These are phyloP conservation scores for Apeira syringaria DNA, from an alignment of 2,888 invertebrate genomes.

Conservation along the genomic window DNA sequence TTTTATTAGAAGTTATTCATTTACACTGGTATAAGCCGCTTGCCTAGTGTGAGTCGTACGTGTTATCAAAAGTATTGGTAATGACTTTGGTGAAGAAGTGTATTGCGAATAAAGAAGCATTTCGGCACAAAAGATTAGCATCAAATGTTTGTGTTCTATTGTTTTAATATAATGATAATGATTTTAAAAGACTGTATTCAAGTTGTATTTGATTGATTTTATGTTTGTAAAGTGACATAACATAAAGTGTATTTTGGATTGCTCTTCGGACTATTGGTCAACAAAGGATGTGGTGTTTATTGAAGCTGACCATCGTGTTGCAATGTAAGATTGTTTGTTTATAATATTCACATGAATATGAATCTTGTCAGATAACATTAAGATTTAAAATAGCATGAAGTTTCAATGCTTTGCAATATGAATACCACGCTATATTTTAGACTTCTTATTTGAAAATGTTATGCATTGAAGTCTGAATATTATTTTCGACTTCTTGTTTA, in stretches of 20 bases:
- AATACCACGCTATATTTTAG: too few species aligned
- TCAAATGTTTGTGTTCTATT: too few species aligned
- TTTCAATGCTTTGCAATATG: too few species aligned
- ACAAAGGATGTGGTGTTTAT: slow-evolving; percentile 59
- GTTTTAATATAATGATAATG: too few species aligned
- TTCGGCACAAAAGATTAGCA: background rate
- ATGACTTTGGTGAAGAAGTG: background rate
- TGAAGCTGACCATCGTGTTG: slow-evolving; percentile 57
- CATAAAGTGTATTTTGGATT: slow-evolving; percentile 23
- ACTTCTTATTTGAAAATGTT: too few species aligned
- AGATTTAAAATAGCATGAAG: slow-evolving; percentile 1
- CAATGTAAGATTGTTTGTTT: slow-evolving; percentile 54
- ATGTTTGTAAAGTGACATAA: slow-evolving; percentile 13
- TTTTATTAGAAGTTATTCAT: too few species aligned
- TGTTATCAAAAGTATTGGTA: background rate
- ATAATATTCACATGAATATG: slow-evolving; percentile 2
- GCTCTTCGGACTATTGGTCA: slow-evolving; percentile 21
- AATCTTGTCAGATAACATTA: background rate
- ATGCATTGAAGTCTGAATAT: too few species aligned
- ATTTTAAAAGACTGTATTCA: too few species aligned
- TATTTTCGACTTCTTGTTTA: too few species aligned
- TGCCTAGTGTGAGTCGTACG: too few species aligned
- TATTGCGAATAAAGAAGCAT: background rate
- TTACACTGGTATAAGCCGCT: too few species aligned
- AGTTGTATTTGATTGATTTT: too few species aligned